phyloP scores from a whole-genome alignment of 1,140 invertebrate genomes.

The Aphelenchoides besseyi region DNA sequence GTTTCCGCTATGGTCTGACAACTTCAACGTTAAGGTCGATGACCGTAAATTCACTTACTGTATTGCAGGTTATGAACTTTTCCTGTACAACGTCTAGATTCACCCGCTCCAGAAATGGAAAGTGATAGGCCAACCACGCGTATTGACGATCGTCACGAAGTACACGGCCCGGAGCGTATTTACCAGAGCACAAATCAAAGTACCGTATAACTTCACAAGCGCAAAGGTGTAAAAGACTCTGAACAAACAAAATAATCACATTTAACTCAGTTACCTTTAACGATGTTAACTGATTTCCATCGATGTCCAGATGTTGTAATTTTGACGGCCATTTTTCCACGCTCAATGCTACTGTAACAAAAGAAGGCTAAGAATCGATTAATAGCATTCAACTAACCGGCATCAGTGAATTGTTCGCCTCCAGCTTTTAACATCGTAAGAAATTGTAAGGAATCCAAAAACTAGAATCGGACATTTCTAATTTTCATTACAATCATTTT shows the following conservation, averaged over 20 bases:
- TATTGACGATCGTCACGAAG: conserved; percentile 35
- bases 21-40: not conserved
- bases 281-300: conserved; percentile 33
- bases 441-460: conserved; percentile 30
- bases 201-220: conserved; percentile 31
- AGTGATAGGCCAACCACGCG: conserved; percentile 51
- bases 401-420: conserved; percentile 47
- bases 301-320: conserved; percentile 46
- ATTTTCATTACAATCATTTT: not conserved
- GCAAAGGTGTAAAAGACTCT: conserved; percentile 20
- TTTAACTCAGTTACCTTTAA: conserved; percentile 34
- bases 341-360: conserved; percentile 36
- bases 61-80: conserved; percentile 37
- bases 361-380: conserved; percentile 20
- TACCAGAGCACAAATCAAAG: conserved; percentile 27
- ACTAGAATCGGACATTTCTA: conserved; percentile 25
- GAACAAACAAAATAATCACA: conserved; percentile 27
- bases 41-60: conserved; percentile 20
- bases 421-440: conserved; percentile 38
- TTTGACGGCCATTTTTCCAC: conserved; percentile 44
- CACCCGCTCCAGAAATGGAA: conserved; percentile 43
- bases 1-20: conserved; percentile 22
- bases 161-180: not conserved
- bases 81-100: conserved; percentile 41
- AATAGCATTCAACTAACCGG: conserved; percentile 18